These are phyloP conservation scores for Syncerus caffer DNA, from an alignment of 2,797 vertebrate genomes.

Conservation along the genomic window DNA sequence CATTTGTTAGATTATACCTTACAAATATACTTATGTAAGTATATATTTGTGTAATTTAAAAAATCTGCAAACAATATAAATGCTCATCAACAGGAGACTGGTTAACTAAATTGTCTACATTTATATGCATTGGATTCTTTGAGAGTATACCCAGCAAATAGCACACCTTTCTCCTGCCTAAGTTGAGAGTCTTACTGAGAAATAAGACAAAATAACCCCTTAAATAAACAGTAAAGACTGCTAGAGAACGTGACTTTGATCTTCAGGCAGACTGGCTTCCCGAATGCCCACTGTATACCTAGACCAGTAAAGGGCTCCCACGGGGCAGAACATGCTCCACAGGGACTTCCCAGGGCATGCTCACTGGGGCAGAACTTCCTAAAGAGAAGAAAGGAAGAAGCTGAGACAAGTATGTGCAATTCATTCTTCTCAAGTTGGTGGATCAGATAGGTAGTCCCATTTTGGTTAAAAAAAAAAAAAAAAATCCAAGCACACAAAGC, in stretches of 20 bases:
- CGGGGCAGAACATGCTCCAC: background rate
- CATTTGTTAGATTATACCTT: background rate
- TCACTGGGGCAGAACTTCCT: background rate
- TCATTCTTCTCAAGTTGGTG: background rate
- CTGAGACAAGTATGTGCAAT: background rate
- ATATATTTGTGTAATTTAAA: background rate
- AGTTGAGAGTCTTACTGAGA: background rate
- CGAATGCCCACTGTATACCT: background rate
- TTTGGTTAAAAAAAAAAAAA: background rate
- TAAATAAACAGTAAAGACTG: background rate
- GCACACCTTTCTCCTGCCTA: background rate
- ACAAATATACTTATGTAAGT: background rate
- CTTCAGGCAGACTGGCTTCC: background rate
- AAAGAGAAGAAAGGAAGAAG: background rate
- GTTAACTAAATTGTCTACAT: background rate
- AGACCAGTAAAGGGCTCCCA: background rate
- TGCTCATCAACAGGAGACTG: background rate
- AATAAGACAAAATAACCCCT: background rate
- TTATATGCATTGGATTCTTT: background rate
- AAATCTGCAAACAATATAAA: background rate
- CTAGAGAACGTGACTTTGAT: background rate
- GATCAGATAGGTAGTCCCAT: background rate
- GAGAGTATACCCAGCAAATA: background rate
- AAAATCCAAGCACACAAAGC: background rate
- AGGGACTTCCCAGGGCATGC: fast-evolving